These are phyloP conservation scores for Tholera decimalis DNA, from an alignment of 2,888 invertebrate genomes.

Conservation along the genomic window DNA sequence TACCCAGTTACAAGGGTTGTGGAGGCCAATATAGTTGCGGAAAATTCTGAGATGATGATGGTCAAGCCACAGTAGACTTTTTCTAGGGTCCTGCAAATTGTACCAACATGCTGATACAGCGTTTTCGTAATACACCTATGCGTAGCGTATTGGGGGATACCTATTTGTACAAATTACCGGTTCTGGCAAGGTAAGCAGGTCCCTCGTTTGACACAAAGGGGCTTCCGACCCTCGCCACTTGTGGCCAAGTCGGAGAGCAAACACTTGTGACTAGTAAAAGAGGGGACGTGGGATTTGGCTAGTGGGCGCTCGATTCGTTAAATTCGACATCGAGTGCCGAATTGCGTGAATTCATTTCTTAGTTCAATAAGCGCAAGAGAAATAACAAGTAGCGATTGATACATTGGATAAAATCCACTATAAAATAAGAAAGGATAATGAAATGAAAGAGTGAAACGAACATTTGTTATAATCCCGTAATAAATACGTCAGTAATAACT, in stretches of 20 bases:
- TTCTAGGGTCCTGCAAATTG: slow-evolving; percentile 25
- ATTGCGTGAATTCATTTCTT: slow-evolving; percentile 39
- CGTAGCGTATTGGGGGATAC: slow-evolving; percentile 57
- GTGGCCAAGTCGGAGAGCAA: slow-evolving; percentile 81
- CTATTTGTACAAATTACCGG: slow-evolving; percentile 84
- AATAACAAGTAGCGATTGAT: too few species aligned
- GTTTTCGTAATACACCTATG: slow-evolving; percentile 40
- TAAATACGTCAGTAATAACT: slow-evolving; percentile 87
- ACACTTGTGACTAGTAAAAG: slow-evolving; percentile 76
- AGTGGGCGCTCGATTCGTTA: slow-evolving; percentile 62
- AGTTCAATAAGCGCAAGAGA: neutral
- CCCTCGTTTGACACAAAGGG: slow-evolving; percentile 77
- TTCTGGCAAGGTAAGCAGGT: slow-evolving; percentile 77
- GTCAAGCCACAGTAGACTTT: neutral
- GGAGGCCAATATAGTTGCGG: too few species aligned
- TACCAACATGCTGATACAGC: slow-evolving; percentile 57
- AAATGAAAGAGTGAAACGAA: slow-evolving; percentile 48
- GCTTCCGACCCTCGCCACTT: slow-evolving; percentile 80
- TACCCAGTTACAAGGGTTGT: too few species aligned
- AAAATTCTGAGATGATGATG: too few species aligned
- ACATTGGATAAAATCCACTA: neutral
- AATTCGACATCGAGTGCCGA: slow-evolving; percentile 35
- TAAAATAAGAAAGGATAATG: slow-evolving; percentile 19
- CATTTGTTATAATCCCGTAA: slow-evolving; percentile 76
- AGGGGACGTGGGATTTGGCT: slow-evolving; percentile 76